phyloP scores from a whole-genome alignment of 2,113 vertebrate genomes.

The Fukomys damarensis region DNA sequence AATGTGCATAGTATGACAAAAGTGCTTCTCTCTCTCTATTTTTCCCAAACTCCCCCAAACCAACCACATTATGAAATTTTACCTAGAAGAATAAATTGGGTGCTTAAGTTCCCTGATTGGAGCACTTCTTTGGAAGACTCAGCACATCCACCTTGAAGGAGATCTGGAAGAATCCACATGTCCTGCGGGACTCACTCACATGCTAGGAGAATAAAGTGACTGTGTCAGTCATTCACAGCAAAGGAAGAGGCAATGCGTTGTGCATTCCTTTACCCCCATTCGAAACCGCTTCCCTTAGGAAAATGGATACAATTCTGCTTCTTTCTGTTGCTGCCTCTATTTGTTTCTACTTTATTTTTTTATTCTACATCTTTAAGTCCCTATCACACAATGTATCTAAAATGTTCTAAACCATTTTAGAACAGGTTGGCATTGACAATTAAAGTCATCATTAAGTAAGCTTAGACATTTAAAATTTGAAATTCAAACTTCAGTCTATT shows the following conservation, averaged over 20 bases:
- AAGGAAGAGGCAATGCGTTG: neutral
- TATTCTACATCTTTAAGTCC: neutral
- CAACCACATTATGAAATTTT: neutral
- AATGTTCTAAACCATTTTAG: neutral
- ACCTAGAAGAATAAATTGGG: neutral
- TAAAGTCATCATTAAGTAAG: neutral
- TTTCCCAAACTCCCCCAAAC: neutral
- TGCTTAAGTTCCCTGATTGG: neutral
- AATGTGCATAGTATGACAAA: neutral
- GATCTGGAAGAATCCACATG: neutral
- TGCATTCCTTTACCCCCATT: neutral
- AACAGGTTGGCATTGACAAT: neutral
- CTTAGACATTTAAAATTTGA: neutral
- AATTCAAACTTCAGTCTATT: neutral
- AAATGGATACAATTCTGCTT: neutral
- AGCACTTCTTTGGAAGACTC: neutral
- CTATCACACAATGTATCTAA: rapidly evolving
- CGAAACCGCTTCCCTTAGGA: neutral
- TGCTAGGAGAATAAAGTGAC: neutral
- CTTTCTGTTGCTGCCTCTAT: neutral
- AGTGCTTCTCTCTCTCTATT: neutral
- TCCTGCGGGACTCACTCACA: neutral
- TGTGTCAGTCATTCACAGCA: neutral
- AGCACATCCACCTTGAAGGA: neutral
- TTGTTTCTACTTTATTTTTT: neutral